Conservation (phyloP, 2,113 vertebrate species). For the Aix galericulata region DNA sequence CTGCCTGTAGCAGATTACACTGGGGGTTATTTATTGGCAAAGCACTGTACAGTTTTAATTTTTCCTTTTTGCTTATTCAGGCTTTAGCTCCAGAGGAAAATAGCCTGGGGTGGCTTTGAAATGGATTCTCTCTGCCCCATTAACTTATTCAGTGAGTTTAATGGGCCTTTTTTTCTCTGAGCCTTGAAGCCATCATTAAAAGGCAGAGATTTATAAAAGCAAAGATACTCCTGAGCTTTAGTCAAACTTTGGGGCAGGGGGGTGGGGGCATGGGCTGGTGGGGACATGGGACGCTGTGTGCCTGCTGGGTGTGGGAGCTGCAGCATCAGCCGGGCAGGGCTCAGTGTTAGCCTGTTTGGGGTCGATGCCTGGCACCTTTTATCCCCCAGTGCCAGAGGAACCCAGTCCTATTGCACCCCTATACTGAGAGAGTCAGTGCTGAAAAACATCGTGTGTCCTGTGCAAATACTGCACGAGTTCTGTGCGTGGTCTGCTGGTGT, state of each 20-base stretch:
- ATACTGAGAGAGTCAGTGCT: background rate
- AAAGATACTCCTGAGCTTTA: constrained; percentile 78
- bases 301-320: background rate
- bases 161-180: constrained; percentile 78
- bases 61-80: constrained; percentile 83
- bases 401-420: background rate
- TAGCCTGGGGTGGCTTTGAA: constrained; percentile 79
- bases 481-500: background rate
- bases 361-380: background rate
- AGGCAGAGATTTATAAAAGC: constrained; percentile 83
- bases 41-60: constrained; percentile 75
- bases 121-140: constrained; percentile 86
- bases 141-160: constrained; percentile 86
- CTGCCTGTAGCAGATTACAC: constrained; percentile 55
- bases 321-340: background rate
- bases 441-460: rapidly evolving
- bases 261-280: background rate
- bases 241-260: constrained; percentile 72
- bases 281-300: background rate
- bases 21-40: constrained; percentile 75
- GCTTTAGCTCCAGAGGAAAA: constrained; percentile 81
- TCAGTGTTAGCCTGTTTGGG: rapidly evolving
- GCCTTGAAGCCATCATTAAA: constrained; percentile 82
- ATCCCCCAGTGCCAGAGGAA: background rate
- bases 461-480: background rate